phyloP scores from a whole-genome alignment of 2,797 vertebrate genomes.

The Fratercula arctica region DNA sequence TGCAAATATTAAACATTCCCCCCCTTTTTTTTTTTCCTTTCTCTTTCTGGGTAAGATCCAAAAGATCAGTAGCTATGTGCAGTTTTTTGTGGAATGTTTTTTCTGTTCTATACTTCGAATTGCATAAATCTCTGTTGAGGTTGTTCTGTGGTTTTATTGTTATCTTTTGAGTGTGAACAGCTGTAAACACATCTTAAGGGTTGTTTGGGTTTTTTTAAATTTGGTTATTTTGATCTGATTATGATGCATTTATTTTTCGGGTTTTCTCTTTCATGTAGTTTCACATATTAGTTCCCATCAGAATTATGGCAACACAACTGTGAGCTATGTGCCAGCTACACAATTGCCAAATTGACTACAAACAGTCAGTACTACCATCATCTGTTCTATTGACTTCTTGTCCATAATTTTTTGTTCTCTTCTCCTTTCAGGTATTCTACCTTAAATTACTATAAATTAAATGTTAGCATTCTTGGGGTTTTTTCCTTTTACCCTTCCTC shows the following conservation, averaged over 20 bases:
- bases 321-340: not conserved
- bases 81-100: not conserved
- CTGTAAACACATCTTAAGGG: not conserved
- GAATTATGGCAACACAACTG: not conserved
- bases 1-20: not conserved
- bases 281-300: not conserved
- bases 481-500: not conserved
- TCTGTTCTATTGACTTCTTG: not conserved
- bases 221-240: not conserved
- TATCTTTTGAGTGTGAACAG: not conserved
- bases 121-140: not conserved
- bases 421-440: not conserved
- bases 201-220: not conserved
- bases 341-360: not conserved
- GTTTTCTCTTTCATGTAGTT: not conserved
- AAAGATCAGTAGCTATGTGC: not conserved
- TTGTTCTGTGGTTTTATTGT: not conserved
- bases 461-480: not conserved
- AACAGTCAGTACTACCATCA: not conserved
- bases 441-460: not conserved
- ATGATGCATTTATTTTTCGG: not conserved
- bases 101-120: not conserved
- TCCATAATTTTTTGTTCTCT: not conserved
- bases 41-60: not conserved
- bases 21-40: not conserved